Evolutionary conservation across 2,888 invertebrate genomes (phyloP).

Genomic region (Macrosiphum euphorbiae): DNA sequence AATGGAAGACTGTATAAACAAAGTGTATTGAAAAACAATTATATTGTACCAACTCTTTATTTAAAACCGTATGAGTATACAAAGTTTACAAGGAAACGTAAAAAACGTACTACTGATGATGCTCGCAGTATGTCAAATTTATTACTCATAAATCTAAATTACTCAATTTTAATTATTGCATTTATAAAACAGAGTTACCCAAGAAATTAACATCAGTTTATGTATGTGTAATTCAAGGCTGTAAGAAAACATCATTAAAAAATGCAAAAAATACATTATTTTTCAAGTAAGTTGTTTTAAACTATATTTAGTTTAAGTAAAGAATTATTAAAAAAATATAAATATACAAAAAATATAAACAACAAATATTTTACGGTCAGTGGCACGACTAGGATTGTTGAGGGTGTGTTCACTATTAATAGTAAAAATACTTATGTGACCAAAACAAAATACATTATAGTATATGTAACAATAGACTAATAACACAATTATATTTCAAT

Average conservation of each 20-base stretch:
- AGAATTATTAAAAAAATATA: background rate
- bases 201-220: background rate
- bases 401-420: background rate
- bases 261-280: constrained; percentile 1
- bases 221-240: constrained; percentile 24
- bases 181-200: background rate
- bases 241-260: constrained; percentile 21
- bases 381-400: background rate
- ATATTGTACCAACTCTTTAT: constrained; percentile 27
- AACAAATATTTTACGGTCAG: background rate
- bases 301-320: background rate
- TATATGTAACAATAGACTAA: too few relatives aligned
- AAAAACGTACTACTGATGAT: background rate
- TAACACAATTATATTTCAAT: too few relatives aligned
- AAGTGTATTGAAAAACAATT: constrained; percentile 20
- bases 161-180: background rate
- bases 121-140: background rate
- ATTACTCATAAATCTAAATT: background rate
- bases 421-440: too few relatives aligned
- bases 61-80: constrained; percentile 25
- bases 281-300: constrained; percentile 25
- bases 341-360: background rate
- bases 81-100: constrained; percentile 29
- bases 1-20: background rate
- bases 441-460: too few relatives aligned